Percentiles rank a stretch among this genome's conserved stretches.
These are phyloP conservation scores for Drosophila punjabiensis DNA, from an alignment of 1,140 invertebrate genomes.

Conservation along the genomic window DNA sequence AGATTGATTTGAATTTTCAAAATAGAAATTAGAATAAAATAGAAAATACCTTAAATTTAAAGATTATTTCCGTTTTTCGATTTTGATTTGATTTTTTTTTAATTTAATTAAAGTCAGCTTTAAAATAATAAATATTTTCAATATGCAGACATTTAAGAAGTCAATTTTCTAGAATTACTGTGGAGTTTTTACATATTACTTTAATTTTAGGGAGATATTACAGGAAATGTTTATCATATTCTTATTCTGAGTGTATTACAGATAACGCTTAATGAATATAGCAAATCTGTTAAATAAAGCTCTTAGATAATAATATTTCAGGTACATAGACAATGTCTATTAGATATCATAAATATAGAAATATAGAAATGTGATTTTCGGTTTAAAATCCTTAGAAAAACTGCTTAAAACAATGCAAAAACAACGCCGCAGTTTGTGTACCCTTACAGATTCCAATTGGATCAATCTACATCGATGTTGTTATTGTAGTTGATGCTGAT, in stretches of 20 bases:
- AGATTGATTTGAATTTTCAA: not conserved
- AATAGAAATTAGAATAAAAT: not conserved
- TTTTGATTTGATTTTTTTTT: too few relatives aligned
- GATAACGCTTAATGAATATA: slow-evolving; percentile 4
- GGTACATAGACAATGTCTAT: too few relatives aligned
- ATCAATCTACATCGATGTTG: too few relatives aligned
- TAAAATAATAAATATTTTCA: too few relatives aligned
- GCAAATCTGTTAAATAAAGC: not conserved
- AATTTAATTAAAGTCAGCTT: too few relatives aligned
- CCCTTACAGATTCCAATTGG: too few relatives aligned
- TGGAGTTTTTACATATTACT: not conserved
- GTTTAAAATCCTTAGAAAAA: not conserved
- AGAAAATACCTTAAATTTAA: not conserved
- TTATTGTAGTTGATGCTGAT: too few relatives aligned
- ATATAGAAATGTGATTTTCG: not conserved
- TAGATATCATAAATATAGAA: not conserved
- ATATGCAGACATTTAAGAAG: too few relatives aligned
- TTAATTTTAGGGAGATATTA: not conserved
- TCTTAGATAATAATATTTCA: not conserved
- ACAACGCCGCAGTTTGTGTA: too few relatives aligned
- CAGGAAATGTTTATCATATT: not conserved
- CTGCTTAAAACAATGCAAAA: not conserved
- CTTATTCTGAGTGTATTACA: not conserved
- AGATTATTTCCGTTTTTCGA: too few relatives aligned
- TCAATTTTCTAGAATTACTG: too few relatives aligned